Evolutionary conservation across 2,888 invertebrate species (phyloP), one percentile per base, ranked within the genome.

Genomic region (Lymantria monacha): DNA sequence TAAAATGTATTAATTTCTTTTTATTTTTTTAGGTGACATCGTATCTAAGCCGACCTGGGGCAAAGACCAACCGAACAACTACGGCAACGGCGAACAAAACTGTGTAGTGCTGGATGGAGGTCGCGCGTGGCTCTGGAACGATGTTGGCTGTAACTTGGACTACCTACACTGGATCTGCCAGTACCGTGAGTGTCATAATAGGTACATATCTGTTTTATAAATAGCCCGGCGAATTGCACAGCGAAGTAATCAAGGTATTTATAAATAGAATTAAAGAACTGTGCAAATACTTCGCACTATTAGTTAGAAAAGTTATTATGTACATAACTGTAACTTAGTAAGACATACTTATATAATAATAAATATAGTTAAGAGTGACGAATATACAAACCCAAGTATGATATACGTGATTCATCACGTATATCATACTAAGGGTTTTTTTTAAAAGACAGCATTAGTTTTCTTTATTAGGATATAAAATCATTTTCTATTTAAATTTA

Each of bases 81-180:
- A 98, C 91, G 53, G 53, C 36, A 98, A 98, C 78, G 97, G 97
- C 0, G 97, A 98, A 73, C 98, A 98, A 81, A 97, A 98, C 81
- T 98, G 98, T 85, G 97, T 96, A n/a, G 97, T 97, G 11, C 89
- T 98, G 61, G 98, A 98, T 77, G 97, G 97, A 0, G 97, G 96
- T 0, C 93, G 97, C 45, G 94, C 95, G 55, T 98, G 98, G 98
- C 91, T 96, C 0, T 98, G 98, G 97, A 98, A 98, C 81, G 98
- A 98, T 83, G 97, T 98, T 22, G 97, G 97, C 47, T 98, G 98
- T 80, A 97, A 97, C 83, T 93, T 98, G 53, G 97, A 98, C 86
- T 97, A 97, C 74, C 92, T 97, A 51, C 97, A 97, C 85, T 98
- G 97, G 95, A 96, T 98, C 75, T 98, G 98, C 87, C 97, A 97